Base-by-base conservation (phyloP, 37 sponge, comb jelly and placozoan genomes). In the Diacarnus erythraeanus region DNA sequence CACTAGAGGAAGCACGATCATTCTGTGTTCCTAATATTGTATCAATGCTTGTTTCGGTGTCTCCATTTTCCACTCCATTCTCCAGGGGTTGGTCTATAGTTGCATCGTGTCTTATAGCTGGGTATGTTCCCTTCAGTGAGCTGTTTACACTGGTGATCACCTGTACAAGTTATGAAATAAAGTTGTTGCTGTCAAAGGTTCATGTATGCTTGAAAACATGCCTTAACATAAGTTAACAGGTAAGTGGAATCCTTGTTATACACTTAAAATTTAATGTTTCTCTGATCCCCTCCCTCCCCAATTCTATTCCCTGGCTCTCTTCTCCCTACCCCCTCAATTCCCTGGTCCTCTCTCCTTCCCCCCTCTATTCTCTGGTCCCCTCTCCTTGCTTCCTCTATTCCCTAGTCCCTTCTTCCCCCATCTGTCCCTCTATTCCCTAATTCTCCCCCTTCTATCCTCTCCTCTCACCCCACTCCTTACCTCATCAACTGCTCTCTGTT, bases 31-130 rank as follows among this genome's bases (percentile, higher is more conserved):
- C 61, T 21, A 60, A 25, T 5, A 60, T 60, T 4, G 4, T 17
- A 42, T 83, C 83, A 29, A 83, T 83, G 29, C 70, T 67, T 27
- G 69, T 83, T 30, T 63, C 76, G 15, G n/a, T 6, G 1, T 75
- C 67, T 40, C 65, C 83, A 0, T 72, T 65, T n/a, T 66, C 75
- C 2, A 65, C 34, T 34, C 35, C 67, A 47, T 38, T n/a, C 42
- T 23, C 42, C 38, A 80, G 57, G 42, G 80, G 57, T 1, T 69
- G 51, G 38, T 23, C 4, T 36, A 22, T 69, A 18, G 58, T 34
- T 36, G 80, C 56, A 33, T 69, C 64, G 23, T 65, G 47, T 31
- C 78, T 60, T 1, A 35, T 2, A 33, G 12, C 29, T 4, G 58
- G 58, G 0, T 31, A 0, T 3, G 33, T 65, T 2, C 33, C 66